A percentile compares a stretch with the other conserved stretches of the same genome.
Evolutionary conservation across 2,797 vertebrate genomes (phyloP).

Genomic region (Ctenosaura bakeri): DNA sequence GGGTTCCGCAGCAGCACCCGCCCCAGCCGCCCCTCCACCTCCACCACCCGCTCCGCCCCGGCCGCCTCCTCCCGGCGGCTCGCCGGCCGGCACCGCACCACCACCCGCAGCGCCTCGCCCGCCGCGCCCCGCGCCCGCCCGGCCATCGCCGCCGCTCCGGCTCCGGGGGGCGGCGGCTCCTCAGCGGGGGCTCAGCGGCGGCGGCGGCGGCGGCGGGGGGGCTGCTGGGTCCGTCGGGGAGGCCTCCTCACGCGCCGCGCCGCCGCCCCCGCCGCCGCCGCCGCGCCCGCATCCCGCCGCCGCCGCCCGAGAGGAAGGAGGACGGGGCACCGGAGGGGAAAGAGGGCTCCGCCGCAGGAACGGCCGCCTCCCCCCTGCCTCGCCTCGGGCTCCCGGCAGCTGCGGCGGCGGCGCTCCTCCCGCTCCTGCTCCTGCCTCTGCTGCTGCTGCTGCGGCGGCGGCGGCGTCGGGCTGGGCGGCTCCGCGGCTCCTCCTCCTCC

Average conservation of each 20-base stretch:
- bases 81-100: constrained; percentile 94
- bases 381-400: too few relatives aligned
- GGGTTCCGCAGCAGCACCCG: constrained; percentile 93
- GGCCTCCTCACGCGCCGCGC: too few relatives aligned
- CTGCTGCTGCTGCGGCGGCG: too few relatives aligned
- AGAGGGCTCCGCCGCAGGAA: too few relatives aligned
- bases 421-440: too few relatives aligned
- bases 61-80: constrained; percentile 87
- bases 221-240: too few relatives aligned
- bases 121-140: constrained; percentile 67
- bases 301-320: too few relatives aligned
- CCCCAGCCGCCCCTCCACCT: constrained; percentile 78
- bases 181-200: not conserved
- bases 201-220: constrained; percentile 55
- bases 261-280: not conserved
- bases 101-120: constrained; percentile 93
- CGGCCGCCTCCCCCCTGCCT: too few relatives aligned
- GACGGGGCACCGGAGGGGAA: too few relatives aligned
- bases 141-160: not conserved
- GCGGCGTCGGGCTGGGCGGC: too few relatives aligned
- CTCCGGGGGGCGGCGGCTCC: not conserved
- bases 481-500: too few relatives aligned
- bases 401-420: too few relatives aligned
- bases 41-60: constrained; percentile 85
- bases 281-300: constrained; percentile 29